phyloP scores from a whole-genome alignment of 2,797 vertebrate species.

The Coregonus ussuriensis region DNA sequence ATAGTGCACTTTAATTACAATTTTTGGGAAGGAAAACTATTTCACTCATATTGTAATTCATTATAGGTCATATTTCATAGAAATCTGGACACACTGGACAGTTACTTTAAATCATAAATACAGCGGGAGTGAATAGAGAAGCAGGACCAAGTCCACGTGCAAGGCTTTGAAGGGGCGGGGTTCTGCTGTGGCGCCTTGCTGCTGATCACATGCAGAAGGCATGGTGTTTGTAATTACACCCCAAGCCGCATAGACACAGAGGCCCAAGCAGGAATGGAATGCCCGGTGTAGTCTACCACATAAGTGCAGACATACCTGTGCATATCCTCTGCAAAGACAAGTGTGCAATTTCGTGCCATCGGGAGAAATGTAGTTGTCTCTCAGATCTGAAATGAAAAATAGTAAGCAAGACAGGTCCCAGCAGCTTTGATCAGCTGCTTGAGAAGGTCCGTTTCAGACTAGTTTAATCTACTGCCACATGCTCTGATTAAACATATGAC shows the following conservation, averaged over 20 bases:
- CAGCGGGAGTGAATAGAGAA: too few relatives aligned
- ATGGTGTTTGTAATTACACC: slow-evolving; percentile 51
- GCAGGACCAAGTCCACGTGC: too few relatives aligned
- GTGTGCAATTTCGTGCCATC: slow-evolving; percentile 26
- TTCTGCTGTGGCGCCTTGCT: too few relatives aligned
- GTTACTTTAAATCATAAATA: too few relatives aligned
- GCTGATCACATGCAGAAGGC: too few relatives aligned
- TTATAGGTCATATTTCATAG: too few relatives aligned
- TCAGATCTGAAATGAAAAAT: slow-evolving; percentile 5
- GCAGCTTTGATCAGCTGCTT: slow-evolving; percentile 41
- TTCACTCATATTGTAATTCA: too few relatives aligned
- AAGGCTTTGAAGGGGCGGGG: too few relatives aligned
- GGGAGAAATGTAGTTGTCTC: slow-evolving; percentile 10
- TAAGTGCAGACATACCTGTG: neutral
- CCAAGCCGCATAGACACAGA: slow-evolving; percentile 35
- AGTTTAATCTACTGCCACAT: slow-evolving; percentile 52
- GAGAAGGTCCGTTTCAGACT: slow-evolving; percentile 50
- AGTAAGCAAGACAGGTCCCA: slow-evolving; percentile 1
- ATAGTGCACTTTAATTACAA: too few relatives aligned
- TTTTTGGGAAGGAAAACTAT: too few relatives aligned
- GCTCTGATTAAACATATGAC: too few relatives aligned
- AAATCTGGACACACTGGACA: too few relatives aligned
- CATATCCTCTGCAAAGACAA: slow-evolving; percentile 24
- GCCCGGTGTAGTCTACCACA: neutral
- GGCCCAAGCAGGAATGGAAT: slow-evolving; percentile 22